Conservation (phyloP, 1,140 invertebrate species). For the Euschistus heros region DNA sequence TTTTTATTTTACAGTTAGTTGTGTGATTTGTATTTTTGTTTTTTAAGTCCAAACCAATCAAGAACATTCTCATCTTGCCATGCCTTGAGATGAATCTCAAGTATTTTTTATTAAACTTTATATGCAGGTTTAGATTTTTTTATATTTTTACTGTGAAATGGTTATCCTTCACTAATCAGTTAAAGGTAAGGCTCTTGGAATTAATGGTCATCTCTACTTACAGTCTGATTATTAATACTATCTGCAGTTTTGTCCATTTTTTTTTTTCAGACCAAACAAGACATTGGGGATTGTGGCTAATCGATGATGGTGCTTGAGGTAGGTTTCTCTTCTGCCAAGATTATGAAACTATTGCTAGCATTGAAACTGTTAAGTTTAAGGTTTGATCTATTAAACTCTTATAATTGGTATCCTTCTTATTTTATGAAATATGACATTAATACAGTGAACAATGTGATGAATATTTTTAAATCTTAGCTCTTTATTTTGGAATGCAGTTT, state of each 20-base stretch:
- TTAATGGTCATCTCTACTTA: not conserved
- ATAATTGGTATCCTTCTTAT: too few species aligned
- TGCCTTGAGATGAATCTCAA: constrained; percentile 10
- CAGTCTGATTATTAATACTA: constrained; percentile 24
- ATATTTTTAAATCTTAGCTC: too few species aligned
- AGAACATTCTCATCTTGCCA: constrained; percentile 19
- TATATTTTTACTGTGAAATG: not conserved
- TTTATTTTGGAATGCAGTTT: too few species aligned
- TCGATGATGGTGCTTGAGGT: not conserved
- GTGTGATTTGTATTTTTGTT: constrained; percentile 15
- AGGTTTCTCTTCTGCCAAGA: constrained; percentile 2
- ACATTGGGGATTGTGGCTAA: not conserved
- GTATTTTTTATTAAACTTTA: not conserved
- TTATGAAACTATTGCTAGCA: not conserved
- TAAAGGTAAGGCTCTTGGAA: constrained; percentile 10
- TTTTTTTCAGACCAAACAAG: constrained; percentile 27
- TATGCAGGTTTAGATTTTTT: not conserved
- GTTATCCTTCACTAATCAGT: not conserved
- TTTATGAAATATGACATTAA: too few species aligned
- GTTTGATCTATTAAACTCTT: not conserved
- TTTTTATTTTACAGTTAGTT: constrained; percentile 11
- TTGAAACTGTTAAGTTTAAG: not conserved
- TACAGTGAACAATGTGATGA: too few species aligned
- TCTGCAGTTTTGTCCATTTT: constrained; percentile 28
- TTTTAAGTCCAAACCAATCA: not conserved